These are phyloP conservation scores for Drymodes brunneopygia DNA, from an alignment of 2,113 vertebrate genomes.

Conservation along the genomic window DNA sequence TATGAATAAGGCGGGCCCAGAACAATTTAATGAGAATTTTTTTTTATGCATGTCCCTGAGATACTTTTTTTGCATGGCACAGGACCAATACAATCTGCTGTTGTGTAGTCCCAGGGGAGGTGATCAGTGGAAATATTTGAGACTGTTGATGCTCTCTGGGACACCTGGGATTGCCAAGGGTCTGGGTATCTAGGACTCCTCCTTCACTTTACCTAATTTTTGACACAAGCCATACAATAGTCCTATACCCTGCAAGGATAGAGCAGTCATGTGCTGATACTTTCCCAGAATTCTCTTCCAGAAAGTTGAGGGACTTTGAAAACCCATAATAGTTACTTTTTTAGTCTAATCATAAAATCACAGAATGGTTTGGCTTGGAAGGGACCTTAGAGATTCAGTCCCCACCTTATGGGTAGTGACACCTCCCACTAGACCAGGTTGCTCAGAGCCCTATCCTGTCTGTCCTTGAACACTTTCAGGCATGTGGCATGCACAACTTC, in stretches of 20 bases:
- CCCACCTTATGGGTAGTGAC: neutral
- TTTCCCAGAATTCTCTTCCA: too few relatives aligned
- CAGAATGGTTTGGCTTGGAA: neutral
- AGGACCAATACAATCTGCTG: neutral
- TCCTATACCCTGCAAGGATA: neutral
- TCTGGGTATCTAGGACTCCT: neutral
- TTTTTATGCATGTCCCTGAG: neutral
- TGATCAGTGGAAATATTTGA: neutral
- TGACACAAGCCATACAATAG: neutral
- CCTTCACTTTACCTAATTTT: neutral
- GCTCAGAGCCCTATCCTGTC: too few relatives aligned
- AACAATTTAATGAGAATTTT: neutral
- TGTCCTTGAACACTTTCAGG: too few relatives aligned
- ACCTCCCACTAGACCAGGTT: too few relatives aligned
- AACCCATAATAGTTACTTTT: too few relatives aligned
- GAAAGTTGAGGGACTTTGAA: too few relatives aligned
- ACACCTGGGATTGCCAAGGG: neutral
- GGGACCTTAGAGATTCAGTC: too few relatives aligned
- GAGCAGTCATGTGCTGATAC: too few relatives aligned
- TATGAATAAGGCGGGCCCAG: neutral
- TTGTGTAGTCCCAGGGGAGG: neutral
- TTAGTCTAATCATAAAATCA: too few relatives aligned
- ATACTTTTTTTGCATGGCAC: neutral
- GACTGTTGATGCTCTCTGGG: neutral
- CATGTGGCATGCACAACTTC: too few relatives aligned